Evolutionary conservation across 2,797 vertebrate genomes (phyloP).

Genomic region (Thalassophryne amazonica): DNA sequence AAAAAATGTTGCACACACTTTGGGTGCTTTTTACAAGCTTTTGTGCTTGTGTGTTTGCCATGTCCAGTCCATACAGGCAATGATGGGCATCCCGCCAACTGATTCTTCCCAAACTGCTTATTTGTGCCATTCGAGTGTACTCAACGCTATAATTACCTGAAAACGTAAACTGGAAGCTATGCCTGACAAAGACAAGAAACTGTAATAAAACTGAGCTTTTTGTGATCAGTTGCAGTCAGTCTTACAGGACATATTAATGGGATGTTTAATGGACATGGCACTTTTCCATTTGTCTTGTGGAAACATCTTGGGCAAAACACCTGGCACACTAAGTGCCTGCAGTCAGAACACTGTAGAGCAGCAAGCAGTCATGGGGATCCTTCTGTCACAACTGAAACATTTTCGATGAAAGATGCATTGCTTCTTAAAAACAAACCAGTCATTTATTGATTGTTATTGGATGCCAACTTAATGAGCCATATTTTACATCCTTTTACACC

Average conservation of each 20-base stretch:
- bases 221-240: constrained; percentile 60
- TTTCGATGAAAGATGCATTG: constrained; percentile 39
- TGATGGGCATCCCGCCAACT: constrained; percentile 75
- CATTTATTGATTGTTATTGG: constrained; percentile 36
- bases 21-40: constrained; percentile 52
- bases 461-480: constrained; percentile 46
- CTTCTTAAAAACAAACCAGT: constrained; percentile 35
- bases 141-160: constrained; percentile 81
- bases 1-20: constrained; percentile 53
- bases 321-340: constrained; percentile 70
- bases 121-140: constrained; percentile 77
- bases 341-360: constrained; percentile 62
- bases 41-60: constrained; percentile 60
- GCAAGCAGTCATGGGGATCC: constrained; percentile 47
- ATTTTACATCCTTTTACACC: constrained; percentile 32
- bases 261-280: constrained; percentile 69
- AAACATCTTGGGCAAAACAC: constrained; percentile 74
- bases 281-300: constrained; percentile 78
- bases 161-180: constrained; percentile 83
- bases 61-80: constrained; percentile 67
- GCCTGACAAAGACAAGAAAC: constrained; percentile 76
- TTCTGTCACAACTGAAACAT: constrained; percentile 52
- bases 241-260: constrained; percentile 72
- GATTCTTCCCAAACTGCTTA: constrained; percentile 78
- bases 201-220: constrained; percentile 76